phyloP scores from a whole-genome alignment of 1,140 invertebrate species.

The Scaptomyza hsui region DNA sequence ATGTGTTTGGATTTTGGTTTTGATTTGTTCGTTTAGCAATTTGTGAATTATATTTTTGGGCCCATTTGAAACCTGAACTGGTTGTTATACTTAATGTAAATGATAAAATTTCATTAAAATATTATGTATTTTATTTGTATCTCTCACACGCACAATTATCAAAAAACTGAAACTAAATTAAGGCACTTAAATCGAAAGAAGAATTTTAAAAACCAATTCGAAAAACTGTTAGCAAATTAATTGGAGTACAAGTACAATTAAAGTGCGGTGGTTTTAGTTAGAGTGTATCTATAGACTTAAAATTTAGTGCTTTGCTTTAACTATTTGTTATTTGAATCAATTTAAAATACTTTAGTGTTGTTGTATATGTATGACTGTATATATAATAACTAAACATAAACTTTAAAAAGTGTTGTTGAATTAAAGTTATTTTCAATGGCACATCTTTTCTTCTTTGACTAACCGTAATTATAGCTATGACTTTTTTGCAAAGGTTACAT shows the following conservation, averaged over 20 bases:
- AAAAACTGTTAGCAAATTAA: constrained; percentile 52
- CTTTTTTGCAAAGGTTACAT: constrained; percentile 3
- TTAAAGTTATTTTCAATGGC: constrained; percentile 74
- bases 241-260: constrained; percentile 65
- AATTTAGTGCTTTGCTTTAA: constrained; percentile 43
- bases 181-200: constrained; percentile 69
- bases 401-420: constrained; percentile 65
- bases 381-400: constrained; percentile 65
- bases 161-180: constrained; percentile 66
- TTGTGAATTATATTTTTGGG: constrained; percentile 62
- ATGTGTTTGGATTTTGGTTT: constrained; percentile 58
- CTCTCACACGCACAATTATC: constrained; percentile 20
- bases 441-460: constrained; percentile 49
- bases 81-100: constrained; percentile 57
- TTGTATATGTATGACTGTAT: constrained; percentile 51
- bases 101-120: constrained; percentile 49
- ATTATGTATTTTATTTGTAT: constrained; percentile 14
- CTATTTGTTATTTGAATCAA: constrained; percentile 28
- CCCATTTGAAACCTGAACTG: constrained; percentile 79
- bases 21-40: constrained; percentile 35
- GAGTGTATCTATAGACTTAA: constrained; percentile 28
- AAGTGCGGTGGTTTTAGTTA: constrained; percentile 66
- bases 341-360: constrained; percentile 28
- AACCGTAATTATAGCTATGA: constrained; percentile 32
- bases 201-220: not conserved